A percentile compares a stretch with the other conserved stretches of the same genome.
Conservation (phyloP, 37 sponge, comb jelly and placozoan genomes). For the Geodia barretti region DNA sequence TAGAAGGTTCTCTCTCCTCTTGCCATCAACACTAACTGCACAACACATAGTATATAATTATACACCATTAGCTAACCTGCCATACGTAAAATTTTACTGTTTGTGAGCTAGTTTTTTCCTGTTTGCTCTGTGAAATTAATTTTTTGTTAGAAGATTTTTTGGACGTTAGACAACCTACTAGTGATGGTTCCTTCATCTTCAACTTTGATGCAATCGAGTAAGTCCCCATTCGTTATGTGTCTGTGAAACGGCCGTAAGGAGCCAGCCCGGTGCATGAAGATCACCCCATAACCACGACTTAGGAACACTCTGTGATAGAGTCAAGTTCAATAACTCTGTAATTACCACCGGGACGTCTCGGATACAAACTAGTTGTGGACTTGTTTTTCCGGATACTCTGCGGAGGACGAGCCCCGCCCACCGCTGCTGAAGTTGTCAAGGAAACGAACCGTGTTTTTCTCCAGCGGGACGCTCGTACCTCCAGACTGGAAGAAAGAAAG, state of each 20-base stretch:
- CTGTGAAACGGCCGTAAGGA: constrained; percentile 83
- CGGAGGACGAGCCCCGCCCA: constrained; percentile 81
- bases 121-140: too few relatives aligned
- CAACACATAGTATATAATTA: too few relatives aligned
- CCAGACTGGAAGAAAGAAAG: constrained; percentile 93
- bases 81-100: too few relatives aligned
- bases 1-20: not conserved
- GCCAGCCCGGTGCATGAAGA: constrained; percentile 70
- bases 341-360: not conserved
- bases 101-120: too few relatives aligned
- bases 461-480: constrained; percentile 96
- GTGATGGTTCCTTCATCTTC: not conserved
- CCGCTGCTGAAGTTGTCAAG: constrained; percentile 98
- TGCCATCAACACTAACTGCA: not conserved
- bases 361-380: too few relatives aligned
- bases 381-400: constrained; percentile 89
- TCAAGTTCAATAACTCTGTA: not conserved
- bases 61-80: too few relatives aligned
- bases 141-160: too few relatives aligned
- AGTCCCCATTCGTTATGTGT: constrained; percentile 54
- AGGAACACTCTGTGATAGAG: constrained; percentile 69
- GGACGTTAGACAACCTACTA: not conserved
- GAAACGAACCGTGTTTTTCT: constrained; percentile 93
- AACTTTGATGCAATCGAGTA: constrained; percentile 51
- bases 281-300: constrained; percentile 74